Base-by-base conservation (phyloP, 1,140 invertebrate species). In the Philopotamus ludificatus region DNA sequence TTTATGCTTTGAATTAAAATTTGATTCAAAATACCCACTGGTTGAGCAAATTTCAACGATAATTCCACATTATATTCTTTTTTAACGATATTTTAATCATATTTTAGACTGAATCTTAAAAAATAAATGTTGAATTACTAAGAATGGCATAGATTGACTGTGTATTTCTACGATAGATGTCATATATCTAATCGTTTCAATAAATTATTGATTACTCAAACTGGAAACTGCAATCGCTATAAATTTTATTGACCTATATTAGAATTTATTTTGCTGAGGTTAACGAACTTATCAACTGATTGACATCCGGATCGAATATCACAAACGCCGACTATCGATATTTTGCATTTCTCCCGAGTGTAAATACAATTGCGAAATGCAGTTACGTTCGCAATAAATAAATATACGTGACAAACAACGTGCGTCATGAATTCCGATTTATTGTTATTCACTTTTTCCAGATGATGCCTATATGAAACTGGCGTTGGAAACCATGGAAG, bases 401-500 rank as follows among this genome's bases (percentile, higher is more conserved):
- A 8, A 39, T n/a, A 8, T 39, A 8, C 8, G 34, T 39, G 34
- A 8, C n/a, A n/a, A n/a, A n/a, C n/a, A n/a, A n/a, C n/a, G 23
- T 63, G 23, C 15, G 15, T 63, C 23, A 58, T n/a, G n/a, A n/a
- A n/a, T n/a, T 34, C 28, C 28, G 28, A 34, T 34, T 34, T 34
- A 60, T 39, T 34, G 16, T 39, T 50, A 51, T 58, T 63, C 59
- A 18, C 45, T 68, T 15, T 71, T 75, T 77, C 0, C 73, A 92
- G 94, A 97, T 83, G 94, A 97, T 75, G 83, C 87, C 68, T 95
- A 94, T 79, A 88, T 91, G 80, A 95, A 94, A 77, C 81, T 98
- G 73, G 94, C 95, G 45, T 82, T 95, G 74, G 95, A 98, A 78
- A 98, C 96, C 16, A 89, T 98, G 82, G 96, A 99, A 77, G 97